Evolutionary conservation across 1,140 invertebrate genomes (phyloP).

Genomic region (Hestina assimilis): DNA sequence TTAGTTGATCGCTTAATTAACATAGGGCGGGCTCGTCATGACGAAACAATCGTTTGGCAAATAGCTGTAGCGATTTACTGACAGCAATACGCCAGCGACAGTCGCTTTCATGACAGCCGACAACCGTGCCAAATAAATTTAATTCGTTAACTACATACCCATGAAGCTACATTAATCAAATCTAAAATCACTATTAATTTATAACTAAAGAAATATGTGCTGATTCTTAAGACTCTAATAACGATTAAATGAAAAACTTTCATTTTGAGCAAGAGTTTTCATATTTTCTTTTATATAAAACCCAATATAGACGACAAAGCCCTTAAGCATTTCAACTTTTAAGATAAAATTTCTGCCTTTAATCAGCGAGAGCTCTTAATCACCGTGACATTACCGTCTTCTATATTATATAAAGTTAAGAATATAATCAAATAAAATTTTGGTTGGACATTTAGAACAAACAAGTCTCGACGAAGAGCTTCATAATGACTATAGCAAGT

Average conservation of each 20-base stretch:
- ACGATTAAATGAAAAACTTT: no score
- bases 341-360: no score
- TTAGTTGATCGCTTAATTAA: conserved; percentile 1
- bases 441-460: conserved; percentile 29
- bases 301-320: no score
- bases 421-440: conserved; percentile 34
- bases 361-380: conserved; percentile 8
- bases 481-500: conserved; percentile 40
- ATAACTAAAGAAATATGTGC: no score
- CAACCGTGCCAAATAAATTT: conserved; percentile 14
- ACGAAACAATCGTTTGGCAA: conserved; percentile 18
- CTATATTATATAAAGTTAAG: conserved; percentile 11
- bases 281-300: not conserved
- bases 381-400: not conserved
- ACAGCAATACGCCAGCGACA: conserved; percentile 14
- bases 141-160: conserved; percentile 6
- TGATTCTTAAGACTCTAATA: no score
- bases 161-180: conserved; percentile 12
- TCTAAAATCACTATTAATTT: conserved; percentile 4
- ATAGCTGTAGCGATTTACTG: conserved; percentile 7
- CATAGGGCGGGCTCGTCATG: not conserved
- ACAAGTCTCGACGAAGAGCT: conserved; percentile 19
- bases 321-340: no score
- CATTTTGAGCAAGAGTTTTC: no score
- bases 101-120: conserved; percentile 6